Percentiles rank a stretch among this genome's conserved stretches.
These are phyloP conservation scores for Zosterops pallidus DNA, from an alignment of 2,113 vertebrate genomes.

Conservation along the genomic window DNA sequence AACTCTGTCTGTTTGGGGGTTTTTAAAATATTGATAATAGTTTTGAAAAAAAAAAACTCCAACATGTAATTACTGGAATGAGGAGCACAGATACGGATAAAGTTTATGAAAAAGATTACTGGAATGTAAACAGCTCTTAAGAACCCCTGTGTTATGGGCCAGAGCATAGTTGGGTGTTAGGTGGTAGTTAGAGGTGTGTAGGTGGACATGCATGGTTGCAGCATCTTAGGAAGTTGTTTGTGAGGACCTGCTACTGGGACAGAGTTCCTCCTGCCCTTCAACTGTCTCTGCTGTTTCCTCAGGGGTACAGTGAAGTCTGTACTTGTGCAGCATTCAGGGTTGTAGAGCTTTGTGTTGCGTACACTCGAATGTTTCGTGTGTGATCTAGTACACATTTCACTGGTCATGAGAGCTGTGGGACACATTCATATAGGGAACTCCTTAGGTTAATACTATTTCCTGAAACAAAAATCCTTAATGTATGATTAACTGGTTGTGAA, in stretches of 20 bases:
- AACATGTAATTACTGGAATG: background rate
- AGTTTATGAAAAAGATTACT: background rate
- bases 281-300: background rate
- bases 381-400: background rate
- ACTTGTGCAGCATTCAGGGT: background rate
- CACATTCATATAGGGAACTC: background rate
- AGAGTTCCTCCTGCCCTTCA: background rate
- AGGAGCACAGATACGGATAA: background rate
- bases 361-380: rapidly evolving
- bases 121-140: background rate
- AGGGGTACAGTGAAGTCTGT: background rate
- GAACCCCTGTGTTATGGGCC: background rate
- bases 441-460: background rate
- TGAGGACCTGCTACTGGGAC: background rate
- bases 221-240: background rate
- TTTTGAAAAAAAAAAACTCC: background rate
- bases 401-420: rapidly evolving
- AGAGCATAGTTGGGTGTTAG: background rate
- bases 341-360: background rate
- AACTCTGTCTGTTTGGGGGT: background rate
- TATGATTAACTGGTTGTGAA: background rate
- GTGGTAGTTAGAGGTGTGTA: rapidly evolving
- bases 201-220: background rate
- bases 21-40: background rate
- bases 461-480: background rate